phyloP scores from a whole-genome alignment of 1,140 invertebrate genomes.

The Cyrtorhinus lividipennis region DNA sequence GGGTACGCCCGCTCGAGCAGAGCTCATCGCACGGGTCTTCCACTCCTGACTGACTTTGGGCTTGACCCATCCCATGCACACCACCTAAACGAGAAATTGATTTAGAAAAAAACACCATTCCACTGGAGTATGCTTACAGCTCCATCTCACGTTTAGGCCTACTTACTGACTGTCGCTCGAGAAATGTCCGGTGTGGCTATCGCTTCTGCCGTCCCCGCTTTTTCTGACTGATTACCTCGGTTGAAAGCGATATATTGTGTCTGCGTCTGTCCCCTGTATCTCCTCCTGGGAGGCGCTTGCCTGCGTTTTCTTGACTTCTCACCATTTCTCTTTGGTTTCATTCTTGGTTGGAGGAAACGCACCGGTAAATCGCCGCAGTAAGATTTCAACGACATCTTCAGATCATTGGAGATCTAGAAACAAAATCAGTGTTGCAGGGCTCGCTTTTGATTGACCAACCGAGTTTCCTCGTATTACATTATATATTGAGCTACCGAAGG shows the following conservation, averaged over 20 bases:
- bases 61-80: conserved; percentile 95
- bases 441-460: too few relatives aligned
- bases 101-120: too few relatives aligned
- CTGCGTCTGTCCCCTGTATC: conserved; percentile 56
- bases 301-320: conserved; percentile 21
- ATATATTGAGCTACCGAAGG: too few relatives aligned
- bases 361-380: not conserved
- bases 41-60: conserved; percentile 50
- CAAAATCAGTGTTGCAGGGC: too few relatives aligned
- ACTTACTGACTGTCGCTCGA: conserved; percentile 59
- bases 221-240: conserved; percentile 36
- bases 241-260: conserved; percentile 59
- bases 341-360: not conserved
- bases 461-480: too few relatives aligned
- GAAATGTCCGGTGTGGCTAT: conserved; percentile 54
- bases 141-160: too few relatives aligned
- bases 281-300: conserved; percentile 15
- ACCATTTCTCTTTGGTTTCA: too few relatives aligned
- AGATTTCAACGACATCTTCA: too few relatives aligned
- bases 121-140: too few relatives aligned
- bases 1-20: conserved; percentile 15
- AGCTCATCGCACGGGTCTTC: conserved; percentile 33
- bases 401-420: too few relatives aligned
- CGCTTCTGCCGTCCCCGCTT: conserved; percentile 61
- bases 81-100: too few relatives aligned